Base-by-base conservation (phyloP, 2,797 vertebrate genomes). In the Epinephelus malabaricus region DNA sequence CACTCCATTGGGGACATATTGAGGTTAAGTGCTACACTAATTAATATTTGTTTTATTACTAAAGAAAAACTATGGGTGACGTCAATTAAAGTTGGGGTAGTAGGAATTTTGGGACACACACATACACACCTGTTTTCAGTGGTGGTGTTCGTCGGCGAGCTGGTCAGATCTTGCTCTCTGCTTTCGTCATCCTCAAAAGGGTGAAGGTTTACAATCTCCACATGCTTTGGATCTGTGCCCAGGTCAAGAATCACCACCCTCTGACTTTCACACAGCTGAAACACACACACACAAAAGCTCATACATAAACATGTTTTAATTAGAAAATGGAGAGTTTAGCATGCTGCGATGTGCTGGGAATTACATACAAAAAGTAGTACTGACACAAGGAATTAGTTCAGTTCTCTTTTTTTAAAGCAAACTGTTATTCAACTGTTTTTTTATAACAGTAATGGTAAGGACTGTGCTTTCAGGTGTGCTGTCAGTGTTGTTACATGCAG, bases 121-220 rank as follows among this genome's bases (percentile, higher is more conserved):
- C 47, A 55, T 67, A 59, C 49, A 30, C 51, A 93, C 93, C 92
- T 92, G 83, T 86, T 90, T 58, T 92, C 90, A 10, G 86, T 89
- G 68, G 90, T 85, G 43, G 83, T 88, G 19, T 88, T 88, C 19
- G 84, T 90, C 1, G 88, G 91, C 30, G 89, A 87, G 59, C 93
- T 89, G 25, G 91, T 91, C 54, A 91, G 92, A 55, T 95, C 93
- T 81, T 94, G 89, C 49, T 95, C 95, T 72, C 77, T 34, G 88
- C 87, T 90, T 76, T 93, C 89, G n/a, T 95, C 95, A 62, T 96
- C 84, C 92, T 92, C 78, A 23, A 90, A 87, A 1, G 93, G 86
- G 92, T 94, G 62, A 1, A 95, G 78, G 89, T 95, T 94, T 78
- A 95, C 94, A 61, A 96, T 95, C 92, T 95, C 90, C 89, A 95